Conservation (phyloP, 2,797 vertebrate species). For the Numenius phaeopus region DNA sequence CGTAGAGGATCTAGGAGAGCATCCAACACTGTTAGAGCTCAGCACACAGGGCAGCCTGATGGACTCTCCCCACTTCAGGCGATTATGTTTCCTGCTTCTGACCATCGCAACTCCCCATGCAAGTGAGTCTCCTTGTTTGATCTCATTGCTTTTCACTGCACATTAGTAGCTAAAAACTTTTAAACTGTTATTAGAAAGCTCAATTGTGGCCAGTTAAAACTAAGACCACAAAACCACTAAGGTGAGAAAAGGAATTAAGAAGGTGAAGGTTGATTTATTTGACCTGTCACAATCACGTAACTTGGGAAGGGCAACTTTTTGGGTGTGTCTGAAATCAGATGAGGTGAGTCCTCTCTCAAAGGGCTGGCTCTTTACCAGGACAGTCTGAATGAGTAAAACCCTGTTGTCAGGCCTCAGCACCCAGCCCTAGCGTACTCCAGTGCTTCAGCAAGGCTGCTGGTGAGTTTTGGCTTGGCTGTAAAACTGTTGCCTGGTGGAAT, state of each 20-base stretch:
- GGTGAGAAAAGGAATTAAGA: not conserved
- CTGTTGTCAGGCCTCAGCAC: not conserved
- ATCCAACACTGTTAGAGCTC: not conserved
- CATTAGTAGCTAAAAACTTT: not conserved
- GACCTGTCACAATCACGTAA: accelerated
- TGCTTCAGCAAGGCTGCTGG: not conserved
- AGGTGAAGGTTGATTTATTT: not conserved
- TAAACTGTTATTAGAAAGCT: not conserved
- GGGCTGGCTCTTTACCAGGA: not conserved
- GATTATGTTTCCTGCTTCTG: not conserved
- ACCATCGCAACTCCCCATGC: accelerated
- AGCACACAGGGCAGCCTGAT: not conserved
- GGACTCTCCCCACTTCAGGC: not conserved
- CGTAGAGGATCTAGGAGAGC: not conserved
- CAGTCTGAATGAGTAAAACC: not conserved
- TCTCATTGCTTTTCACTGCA: not conserved
- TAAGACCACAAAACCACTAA: not conserved
- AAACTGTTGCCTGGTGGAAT: not conserved
- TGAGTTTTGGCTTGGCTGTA: not conserved
- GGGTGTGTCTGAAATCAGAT: not conserved
- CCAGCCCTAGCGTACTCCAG: not conserved
- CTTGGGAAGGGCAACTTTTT: not conserved
- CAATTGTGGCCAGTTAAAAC: not conserved
- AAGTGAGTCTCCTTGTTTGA: constrained; percentile 20
- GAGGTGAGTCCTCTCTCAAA: not conserved